Evolutionary conservation across 2,888 invertebrate species (phyloP).

Genomic region (Aspidiotus destructor): DNA sequence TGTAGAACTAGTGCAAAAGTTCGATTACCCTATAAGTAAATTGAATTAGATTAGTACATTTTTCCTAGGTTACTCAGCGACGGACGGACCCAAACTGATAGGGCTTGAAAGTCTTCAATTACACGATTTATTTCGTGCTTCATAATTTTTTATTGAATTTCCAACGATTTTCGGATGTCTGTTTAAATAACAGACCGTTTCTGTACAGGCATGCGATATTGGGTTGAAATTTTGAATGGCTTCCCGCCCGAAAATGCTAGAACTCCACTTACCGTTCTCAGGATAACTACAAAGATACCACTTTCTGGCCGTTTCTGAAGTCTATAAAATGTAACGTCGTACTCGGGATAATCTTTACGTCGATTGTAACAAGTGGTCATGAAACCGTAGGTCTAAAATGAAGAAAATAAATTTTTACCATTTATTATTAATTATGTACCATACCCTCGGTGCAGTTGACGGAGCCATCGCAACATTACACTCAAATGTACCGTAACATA

Average conservation of each 20-base stretch:
- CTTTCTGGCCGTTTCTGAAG: not conserved
- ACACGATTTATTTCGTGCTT: not conserved
- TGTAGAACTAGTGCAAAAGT: not conserved
- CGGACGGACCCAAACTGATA: not conserved
- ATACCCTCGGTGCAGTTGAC: not conserved
- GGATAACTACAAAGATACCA: not conserved
- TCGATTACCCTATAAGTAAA: not conserved
- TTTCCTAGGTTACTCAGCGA: not conserved
- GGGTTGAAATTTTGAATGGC: no score
- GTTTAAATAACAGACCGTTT: not conserved
- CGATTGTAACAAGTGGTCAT: not conserved
- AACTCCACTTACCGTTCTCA: not conserved
- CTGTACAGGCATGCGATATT: no score
- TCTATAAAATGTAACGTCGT: not conserved
- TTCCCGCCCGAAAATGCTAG: no score
- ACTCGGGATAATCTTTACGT: not conserved
- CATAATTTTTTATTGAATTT: not conserved
- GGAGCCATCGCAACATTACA: not conserved
- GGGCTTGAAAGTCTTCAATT: not conserved
- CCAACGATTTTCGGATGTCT: not conserved
- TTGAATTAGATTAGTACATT: not conserved
- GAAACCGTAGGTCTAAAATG: not conserved
- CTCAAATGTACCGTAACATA: no score
- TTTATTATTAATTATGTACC: no score
- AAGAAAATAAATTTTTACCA: no score